Conservation (phyloP, 2,113 vertebrate genomes). For the Misgurnus anguillicaudatus region DNA sequence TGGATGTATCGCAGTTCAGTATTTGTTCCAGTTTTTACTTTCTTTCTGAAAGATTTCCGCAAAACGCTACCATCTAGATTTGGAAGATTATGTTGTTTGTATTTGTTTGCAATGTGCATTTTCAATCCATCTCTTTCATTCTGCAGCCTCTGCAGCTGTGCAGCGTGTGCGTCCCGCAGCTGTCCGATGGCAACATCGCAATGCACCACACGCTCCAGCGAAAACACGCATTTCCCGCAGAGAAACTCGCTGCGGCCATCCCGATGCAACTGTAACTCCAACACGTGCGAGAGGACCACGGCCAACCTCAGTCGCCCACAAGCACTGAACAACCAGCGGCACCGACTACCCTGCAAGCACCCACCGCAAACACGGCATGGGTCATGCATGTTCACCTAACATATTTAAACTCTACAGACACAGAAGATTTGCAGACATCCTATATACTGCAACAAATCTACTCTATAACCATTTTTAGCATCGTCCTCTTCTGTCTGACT, state of each 20-base stretch:
- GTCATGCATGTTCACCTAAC: slow-evolving; percentile 63
- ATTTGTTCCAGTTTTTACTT: not conserved
- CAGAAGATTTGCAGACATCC: not conserved
- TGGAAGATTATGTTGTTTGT: slow-evolving; percentile 68
- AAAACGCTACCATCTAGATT: not conserved
- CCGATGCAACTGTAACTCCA: slow-evolving; percentile 67
- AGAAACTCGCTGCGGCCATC: slow-evolving; percentile 74
- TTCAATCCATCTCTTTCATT: slow-evolving; percentile 68
- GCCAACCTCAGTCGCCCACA: slow-evolving; percentile 69
- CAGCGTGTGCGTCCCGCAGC: slow-evolving; percentile 64
- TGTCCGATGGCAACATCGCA: slow-evolving; percentile 68
- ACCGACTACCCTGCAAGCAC: slow-evolving; percentile 68
- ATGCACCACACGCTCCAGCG: slow-evolving; percentile 73
- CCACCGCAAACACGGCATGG: slow-evolving; percentile 72
- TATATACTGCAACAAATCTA: no score
- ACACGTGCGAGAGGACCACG: slow-evolving; percentile 72
- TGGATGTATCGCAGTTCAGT: not conserved
- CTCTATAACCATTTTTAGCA: not conserved
- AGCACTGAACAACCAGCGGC: slow-evolving; percentile 77
- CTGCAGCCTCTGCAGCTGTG: slow-evolving; percentile 66
- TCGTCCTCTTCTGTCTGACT: no score
- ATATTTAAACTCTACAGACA: not conserved
- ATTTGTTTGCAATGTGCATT: slow-evolving; percentile 71
- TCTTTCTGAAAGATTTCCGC: not conserved
- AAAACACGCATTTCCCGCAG: slow-evolving; percentile 76